Base-by-base conservation (phyloP, 2,113 vertebrate genomes). In the Pyrgilauda ruficollis region DNA sequence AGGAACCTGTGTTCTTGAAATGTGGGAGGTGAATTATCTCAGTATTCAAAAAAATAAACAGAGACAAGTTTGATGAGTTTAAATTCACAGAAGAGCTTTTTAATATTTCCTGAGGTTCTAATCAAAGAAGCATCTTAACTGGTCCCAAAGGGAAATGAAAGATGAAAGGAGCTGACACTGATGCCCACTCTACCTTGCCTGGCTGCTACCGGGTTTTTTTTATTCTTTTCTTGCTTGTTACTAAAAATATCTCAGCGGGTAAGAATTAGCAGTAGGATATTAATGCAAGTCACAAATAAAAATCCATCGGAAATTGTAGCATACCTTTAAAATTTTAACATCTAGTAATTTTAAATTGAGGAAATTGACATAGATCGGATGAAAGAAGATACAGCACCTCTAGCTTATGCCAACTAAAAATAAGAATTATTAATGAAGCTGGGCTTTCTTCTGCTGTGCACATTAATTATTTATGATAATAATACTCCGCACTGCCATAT, bases 351-450 rank as follows among this genome's bases (percentile, higher is more conserved):
- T 94, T 98, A 98, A 98, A 98, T 98, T 13, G 52, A 94, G 96
- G 83, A 97, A 98, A 98, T 97, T 98, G 98, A 98, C 98, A 97
- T 41, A 96, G 97, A 98, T 97, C 77, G 91, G 96, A 98, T 97
- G 97, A 97, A 98, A 97, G 97, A 98, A 98, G 97, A 98, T 97
- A 94, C 97, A 97, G 97, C 95, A 98, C 97, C 97, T 98, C 98
- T 89, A 97, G 97, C 98, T 97, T 94, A 97, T 97, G 98, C 98
- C 98, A 98, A 98, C 97, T 97, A 97, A 98, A 98, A 98, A 98
- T 98, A 98, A 98, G 98, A 98, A 98, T 98, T 98, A 98, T 98
- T 98, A 98, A 98, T 98, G 98, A 98, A 98, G 97, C 97, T 97
- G 92, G 67, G 97, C 98, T 98, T 98, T 98, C 98, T 98, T 98